Evolutionary conservation across 1,140 invertebrate species (phyloP).

Genomic region (Araneus ventricosus): DNA sequence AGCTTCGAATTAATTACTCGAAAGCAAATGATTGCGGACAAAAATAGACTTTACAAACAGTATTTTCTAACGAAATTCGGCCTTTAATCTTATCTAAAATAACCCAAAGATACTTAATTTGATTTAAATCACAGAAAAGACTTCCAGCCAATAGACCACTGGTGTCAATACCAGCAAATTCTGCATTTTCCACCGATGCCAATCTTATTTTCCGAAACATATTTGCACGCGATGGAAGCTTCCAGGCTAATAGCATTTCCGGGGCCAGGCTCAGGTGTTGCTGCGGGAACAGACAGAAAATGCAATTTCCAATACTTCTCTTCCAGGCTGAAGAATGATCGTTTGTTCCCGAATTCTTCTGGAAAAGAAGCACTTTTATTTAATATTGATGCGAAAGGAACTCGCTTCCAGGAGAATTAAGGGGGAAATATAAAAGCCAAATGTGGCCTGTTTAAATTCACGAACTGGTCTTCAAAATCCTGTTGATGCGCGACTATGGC

Average conservation of each 20-base stretch:
- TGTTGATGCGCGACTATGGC: no score
- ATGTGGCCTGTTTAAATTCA: no score
- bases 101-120: no score
- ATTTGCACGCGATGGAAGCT: constrained; percentile 10
- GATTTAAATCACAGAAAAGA: no score
- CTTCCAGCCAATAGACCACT: no score
- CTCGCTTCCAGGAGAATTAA: neutral
- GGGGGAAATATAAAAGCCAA: neutral
- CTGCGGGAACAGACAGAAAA: constrained; percentile 12
- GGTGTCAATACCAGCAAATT: no score
- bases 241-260: constrained; percentile 22
- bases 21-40: no score
- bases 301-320: constrained; percentile 54
- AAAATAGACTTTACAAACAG: no score
- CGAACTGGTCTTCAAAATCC: no score
- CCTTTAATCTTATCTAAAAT: no score
- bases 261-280: constrained; percentile 31
- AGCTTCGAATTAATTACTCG: no score
- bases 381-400: constrained; percentile 3
- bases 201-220: neutral
- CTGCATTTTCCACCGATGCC: neutral
- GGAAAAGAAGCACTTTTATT: constrained; percentile 28
- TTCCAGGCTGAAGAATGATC: constrained; percentile 9
- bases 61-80: no score
- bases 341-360: constrained; percentile 7